Conservation (phyloP, 2,888 invertebrate genomes). For the Netelia melanura region DNA sequence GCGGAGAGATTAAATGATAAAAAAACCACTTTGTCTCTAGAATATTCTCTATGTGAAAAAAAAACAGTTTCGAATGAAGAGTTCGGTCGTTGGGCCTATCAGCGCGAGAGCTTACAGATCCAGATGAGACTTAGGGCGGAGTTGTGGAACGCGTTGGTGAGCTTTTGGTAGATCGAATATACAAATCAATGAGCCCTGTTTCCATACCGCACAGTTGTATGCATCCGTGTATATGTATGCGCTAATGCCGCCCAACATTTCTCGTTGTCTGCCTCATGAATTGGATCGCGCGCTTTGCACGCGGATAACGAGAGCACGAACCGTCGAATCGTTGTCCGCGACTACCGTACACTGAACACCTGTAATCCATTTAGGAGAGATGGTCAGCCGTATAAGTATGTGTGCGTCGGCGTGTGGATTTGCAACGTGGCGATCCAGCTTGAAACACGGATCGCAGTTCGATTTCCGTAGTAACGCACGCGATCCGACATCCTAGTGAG, state of each 20-base stretch:
- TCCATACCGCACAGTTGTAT: background rate
- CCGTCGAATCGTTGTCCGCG: constrained; percentile 61
- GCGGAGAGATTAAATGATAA: no score
- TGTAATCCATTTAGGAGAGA: constrained; percentile 68
- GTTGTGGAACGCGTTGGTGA: background rate
- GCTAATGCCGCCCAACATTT: constrained; percentile 23
- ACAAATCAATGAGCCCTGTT: constrained; percentile 50
- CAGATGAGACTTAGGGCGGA: background rate
- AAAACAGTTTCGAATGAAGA: no score
- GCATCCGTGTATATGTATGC: constrained; percentile 1
- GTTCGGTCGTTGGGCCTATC: background rate
- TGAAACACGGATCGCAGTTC: constrained; percentile 63
- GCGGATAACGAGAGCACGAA: constrained; percentile 62
- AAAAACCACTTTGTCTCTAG: no score
- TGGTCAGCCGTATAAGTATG: constrained; percentile 38
- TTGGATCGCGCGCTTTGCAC: constrained; percentile 60
- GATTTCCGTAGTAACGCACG: constrained; percentile 60
- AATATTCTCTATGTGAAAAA: no score
- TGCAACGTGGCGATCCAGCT: constrained; percentile 33
- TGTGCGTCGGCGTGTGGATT: constrained; percentile 13
- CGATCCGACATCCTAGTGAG: constrained; percentile 41
- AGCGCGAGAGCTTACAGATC: background rate
- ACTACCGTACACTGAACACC: constrained; percentile 61
- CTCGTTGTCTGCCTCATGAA: constrained; percentile 40
- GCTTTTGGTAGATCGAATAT: constrained; percentile 38